Evolutionary conservation across 2,113 vertebrate species (phyloP).

Genomic region (Phalacrocorax pelagicus): DNA sequence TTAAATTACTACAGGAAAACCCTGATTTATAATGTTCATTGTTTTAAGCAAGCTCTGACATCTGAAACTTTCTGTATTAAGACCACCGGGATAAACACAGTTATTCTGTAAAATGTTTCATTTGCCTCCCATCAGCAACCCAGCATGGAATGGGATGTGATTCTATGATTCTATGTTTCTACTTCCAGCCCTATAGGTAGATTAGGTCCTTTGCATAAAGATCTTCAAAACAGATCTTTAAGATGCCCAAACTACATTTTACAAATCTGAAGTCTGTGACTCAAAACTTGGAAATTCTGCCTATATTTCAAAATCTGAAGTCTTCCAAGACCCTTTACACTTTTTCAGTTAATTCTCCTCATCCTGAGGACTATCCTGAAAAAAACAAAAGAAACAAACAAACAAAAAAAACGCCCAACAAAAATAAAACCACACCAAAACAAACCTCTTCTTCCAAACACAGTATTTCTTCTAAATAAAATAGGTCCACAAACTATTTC

Average conservation of each 20-base stretch:
- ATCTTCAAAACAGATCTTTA: background rate
- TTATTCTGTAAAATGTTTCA: background rate
- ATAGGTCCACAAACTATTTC: background rate
- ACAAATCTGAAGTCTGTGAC: background rate
- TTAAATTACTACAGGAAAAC: background rate
- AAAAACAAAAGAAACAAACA: background rate
- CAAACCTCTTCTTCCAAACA: background rate
- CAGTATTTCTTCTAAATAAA: background rate
- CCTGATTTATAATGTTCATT: background rate
- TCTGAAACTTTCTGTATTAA: background rate
- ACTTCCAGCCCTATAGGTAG: rapidly evolving
- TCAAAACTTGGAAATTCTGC: background rate
- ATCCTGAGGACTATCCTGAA: background rate
- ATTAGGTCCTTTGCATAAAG: background rate
- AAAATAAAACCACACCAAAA: no score
- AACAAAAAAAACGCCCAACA: no score
- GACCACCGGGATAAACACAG: background rate
- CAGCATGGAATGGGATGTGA: background rate
- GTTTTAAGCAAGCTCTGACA: background rate
- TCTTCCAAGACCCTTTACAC: background rate
- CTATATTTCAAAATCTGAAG: background rate
- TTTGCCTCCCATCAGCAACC: background rate
- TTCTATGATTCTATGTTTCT: no score
- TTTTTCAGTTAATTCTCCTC: background rate
- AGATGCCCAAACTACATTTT: background rate